Conservation (phyloP, 2,113 vertebrate genomes). For the Rhadina sibilatrix region DNA sequence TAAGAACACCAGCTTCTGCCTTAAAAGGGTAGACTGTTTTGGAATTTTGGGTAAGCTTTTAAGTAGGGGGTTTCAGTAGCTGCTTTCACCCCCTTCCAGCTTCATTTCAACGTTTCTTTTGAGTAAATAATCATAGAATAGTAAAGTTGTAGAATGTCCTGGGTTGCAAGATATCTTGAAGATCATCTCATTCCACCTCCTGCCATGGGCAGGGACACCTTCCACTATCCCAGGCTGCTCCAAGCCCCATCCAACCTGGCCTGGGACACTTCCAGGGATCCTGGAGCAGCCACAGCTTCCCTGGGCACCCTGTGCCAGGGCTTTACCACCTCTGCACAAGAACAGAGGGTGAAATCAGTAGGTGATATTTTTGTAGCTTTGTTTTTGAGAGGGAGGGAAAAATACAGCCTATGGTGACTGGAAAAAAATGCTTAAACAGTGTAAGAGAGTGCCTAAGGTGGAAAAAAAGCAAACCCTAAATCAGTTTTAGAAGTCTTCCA, state of each 20-base stretch:
- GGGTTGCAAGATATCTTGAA: not conserved
- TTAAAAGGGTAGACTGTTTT: not conserved
- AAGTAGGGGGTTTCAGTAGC: not conserved
- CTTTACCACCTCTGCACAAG: not conserved
- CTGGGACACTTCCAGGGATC: not conserved
- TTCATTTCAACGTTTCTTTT: not conserved
- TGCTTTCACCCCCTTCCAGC: not conserved
- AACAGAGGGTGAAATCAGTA: not conserved
- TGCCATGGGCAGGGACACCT: not conserved
- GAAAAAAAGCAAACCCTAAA: not conserved
- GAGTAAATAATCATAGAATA: not conserved
- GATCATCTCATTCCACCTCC: not conserved
- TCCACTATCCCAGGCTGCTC: not conserved
- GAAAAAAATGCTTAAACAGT: not conserved
- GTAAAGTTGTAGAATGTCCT: not conserved
- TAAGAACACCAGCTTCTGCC: not conserved
- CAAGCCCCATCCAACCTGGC: accelerated
- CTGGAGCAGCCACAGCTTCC: not conserved
- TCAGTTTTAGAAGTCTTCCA: not conserved
- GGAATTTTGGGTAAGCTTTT: not conserved
- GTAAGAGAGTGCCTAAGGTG: not conserved
- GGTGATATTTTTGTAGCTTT: not conserved
- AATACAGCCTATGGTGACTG: not conserved
- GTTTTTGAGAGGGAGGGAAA: not conserved
- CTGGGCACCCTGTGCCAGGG: not conserved